Evolutionary conservation across 2,113 vertebrate species (phyloP).

Genomic region (Microtus ochrogaster): DNA sequence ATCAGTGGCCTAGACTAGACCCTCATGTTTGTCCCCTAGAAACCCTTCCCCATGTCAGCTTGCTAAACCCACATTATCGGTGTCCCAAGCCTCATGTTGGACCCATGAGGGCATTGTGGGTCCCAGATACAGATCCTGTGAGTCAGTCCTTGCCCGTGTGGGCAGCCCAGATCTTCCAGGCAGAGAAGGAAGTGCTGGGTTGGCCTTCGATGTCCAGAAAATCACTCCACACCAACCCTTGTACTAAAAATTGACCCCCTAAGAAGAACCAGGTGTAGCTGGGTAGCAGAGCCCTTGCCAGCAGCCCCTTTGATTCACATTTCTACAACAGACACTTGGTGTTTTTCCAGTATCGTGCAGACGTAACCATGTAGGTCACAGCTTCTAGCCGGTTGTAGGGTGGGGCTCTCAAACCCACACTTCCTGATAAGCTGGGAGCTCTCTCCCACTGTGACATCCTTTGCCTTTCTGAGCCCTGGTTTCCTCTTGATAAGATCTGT

Average conservation of each 20-base stretch:
- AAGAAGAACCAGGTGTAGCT: background rate
- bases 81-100: background rate
- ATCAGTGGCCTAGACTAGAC: background rate
- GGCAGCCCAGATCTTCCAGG: background rate
- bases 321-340: background rate
- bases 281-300: background rate
- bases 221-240: too few relatives aligned
- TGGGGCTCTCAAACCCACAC: background rate
- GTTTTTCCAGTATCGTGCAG: background rate
- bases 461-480: background rate
- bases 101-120: background rate
- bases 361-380: background rate
- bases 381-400: too few relatives aligned
- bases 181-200: background rate
- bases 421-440: background rate
- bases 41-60: background rate
- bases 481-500: background rate
- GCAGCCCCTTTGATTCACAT: background rate
- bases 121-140: background rate
- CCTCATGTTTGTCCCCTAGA: background rate
- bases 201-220: background rate
- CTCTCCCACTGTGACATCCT: background rate
- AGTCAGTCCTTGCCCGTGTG: background rate
- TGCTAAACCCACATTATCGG: background rate
- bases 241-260: background rate